Percentiles rank a stretch among this genome's conserved stretches.
These are phyloP conservation scores for Neodiprion pinetum DNA, from an alignment of 1,140 invertebrate genomes.

Conservation along the genomic window DNA sequence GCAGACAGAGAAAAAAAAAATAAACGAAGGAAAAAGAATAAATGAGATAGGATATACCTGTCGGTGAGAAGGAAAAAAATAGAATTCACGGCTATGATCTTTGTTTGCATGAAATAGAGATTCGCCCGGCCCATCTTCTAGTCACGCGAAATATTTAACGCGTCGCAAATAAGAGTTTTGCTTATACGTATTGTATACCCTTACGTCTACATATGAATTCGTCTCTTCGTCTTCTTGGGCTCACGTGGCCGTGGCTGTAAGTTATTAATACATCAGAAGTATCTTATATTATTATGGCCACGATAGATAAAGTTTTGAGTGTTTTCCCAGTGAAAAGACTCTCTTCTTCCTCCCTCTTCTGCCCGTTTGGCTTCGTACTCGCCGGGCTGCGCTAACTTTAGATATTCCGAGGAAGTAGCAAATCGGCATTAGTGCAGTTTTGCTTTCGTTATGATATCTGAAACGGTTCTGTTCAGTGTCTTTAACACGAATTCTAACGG, in stretches of 20 bases:
- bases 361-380: constrained; percentile 28
- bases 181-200: neutral
- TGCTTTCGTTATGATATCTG: neutral
- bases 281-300: constrained; percentile 15
- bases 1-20: constrained; percentile 9
- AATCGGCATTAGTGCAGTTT: constrained; percentile 18
- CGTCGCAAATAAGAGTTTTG: neutral
- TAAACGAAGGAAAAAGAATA: constrained; percentile 11
- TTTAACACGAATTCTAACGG: no score
- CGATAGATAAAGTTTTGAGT: constrained; percentile 30
- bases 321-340: constrained; percentile 20
- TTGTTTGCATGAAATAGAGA: neutral
- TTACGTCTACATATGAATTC: neutral
- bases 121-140: neutral
- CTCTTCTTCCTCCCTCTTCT: constrained; percentile 14
- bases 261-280: constrained; percentile 24
- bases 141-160: neutral
- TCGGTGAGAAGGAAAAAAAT: neutral
- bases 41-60: constrained; percentile 11
- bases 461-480: no score
- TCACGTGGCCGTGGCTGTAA: constrained; percentile 16
- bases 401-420: constrained; percentile 39
- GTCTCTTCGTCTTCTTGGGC: neutral
- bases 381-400: constrained; percentile 34
- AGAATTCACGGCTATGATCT: neutral